A percentile compares a stretch with the other conserved stretches of the same genome.
Conservation (phyloP, 2,888 invertebrate species). For the Dryocosmus kuriphilus region DNA sequence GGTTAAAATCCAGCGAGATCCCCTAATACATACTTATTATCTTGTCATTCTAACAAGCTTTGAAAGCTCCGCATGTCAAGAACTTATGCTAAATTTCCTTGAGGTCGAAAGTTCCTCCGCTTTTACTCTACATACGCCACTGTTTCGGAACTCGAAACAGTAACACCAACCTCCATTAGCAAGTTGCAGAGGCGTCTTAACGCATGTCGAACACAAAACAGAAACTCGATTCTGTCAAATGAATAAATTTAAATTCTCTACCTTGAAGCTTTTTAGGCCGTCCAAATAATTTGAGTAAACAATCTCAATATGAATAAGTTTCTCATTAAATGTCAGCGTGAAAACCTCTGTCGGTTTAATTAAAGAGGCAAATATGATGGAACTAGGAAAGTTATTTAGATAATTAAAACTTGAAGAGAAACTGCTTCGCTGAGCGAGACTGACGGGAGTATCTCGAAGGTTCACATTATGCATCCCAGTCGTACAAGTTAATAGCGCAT, state of each 20-base stretch:
- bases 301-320: neutral
- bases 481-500: conserved; percentile 7
- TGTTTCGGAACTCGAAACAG: neutral
- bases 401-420: conserved; percentile 69
- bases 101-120: neutral
- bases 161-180: neutral
- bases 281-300: neutral
- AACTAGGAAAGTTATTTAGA: conserved; percentile 70
- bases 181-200: neutral
- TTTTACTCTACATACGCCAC: neutral
- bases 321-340: conserved; percentile 6
- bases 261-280: neutral
- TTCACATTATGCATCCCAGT: neutral
- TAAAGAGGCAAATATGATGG: conserved; percentile 71
- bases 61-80: conserved; percentile 6
- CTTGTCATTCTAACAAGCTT: conserved; percentile 14
- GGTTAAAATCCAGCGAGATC: conserved; percentile 19
- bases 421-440: conserved; percentile 47
- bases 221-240: neutral
- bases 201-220: neutral
- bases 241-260: neutral
- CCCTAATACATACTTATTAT: neutral
- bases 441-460: neutral
- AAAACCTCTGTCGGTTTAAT: conserved; percentile 61
- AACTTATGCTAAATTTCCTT: conserved; percentile 9